Conservation (phyloP, 2,888 invertebrate species). For the Sesia apiformis region DNA sequence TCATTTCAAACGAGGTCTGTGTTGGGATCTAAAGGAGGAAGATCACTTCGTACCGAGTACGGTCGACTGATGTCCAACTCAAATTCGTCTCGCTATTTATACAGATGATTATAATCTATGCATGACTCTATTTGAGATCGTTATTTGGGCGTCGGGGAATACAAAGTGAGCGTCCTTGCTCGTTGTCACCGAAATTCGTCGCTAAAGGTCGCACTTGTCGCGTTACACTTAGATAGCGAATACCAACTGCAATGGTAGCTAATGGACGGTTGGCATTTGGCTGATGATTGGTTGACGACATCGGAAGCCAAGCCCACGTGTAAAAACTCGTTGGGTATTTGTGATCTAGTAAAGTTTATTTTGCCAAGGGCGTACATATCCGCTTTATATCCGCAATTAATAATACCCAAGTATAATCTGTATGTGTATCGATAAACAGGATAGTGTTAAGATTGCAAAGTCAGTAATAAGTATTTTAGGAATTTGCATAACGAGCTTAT, state of each 20-base stretch:
- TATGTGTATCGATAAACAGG: background rate
- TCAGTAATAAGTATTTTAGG: too few relatives aligned
- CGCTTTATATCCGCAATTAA: constrained; percentile 28
- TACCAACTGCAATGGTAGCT: constrained; percentile 5
- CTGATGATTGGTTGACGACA: constrained; percentile 11
- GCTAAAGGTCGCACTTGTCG: constrained; percentile 8
- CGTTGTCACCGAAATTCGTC: constrained; percentile 32
- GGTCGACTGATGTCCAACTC: constrained; percentile 39
- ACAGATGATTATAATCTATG: constrained; percentile 38
- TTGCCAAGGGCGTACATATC: constrained; percentile 27
- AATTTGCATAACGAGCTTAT: too few relatives aligned
- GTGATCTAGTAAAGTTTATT: constrained; percentile 24
- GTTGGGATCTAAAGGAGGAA: constrained; percentile 34
- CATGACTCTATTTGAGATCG: constrained; percentile 25
- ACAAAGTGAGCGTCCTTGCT: constrained; percentile 41
- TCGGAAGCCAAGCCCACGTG: constrained; percentile 14
- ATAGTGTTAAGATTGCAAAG: background rate
- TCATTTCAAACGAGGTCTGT: constrained; percentile 59
- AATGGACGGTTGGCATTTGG: constrained; percentile 36
- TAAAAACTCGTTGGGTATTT: constrained; percentile 22
- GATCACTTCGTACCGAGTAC: constrained; percentile 46
- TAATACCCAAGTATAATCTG: background rate
- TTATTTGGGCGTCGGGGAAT: constrained; percentile 33
- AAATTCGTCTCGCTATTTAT: constrained; percentile 44
- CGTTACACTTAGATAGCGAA: constrained; percentile 1